Conservation (phyloP, 2,113 vertebrate species). For the Carassius gibelio region DNA sequence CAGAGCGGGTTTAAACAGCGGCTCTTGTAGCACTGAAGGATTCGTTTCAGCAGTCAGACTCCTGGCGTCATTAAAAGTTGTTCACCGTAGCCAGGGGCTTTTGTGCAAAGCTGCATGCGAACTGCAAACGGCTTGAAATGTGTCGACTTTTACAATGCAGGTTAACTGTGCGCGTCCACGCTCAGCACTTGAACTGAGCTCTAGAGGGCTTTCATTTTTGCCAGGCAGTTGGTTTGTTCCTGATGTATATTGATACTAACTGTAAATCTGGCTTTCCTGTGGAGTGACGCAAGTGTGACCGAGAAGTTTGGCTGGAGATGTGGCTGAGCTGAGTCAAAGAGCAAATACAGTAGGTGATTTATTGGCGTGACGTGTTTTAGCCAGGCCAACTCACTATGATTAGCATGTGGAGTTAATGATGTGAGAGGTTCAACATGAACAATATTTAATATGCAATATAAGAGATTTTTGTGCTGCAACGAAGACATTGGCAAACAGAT, state of each 20-base stretch:
- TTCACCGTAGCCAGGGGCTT: background rate
- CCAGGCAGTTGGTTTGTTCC: background rate
- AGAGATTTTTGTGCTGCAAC: too few relatives aligned
- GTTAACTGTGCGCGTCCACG: background rate
- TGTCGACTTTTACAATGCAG: constrained; percentile 2
- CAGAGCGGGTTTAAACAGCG: background rate
- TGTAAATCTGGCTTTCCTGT: background rate
- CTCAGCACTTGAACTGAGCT: background rate
- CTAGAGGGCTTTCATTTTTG: background rate
- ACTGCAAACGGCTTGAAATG: constrained; percentile 17
- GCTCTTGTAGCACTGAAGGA: background rate
- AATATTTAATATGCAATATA: background rate
- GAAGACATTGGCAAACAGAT: too few relatives aligned
- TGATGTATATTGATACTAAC: background rate
- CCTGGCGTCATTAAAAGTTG: constrained; percentile 14
- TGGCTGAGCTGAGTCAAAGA: background rate
- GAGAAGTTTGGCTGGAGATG: constrained; percentile 8
- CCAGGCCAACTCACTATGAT: background rate
- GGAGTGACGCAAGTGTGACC: constrained; percentile 31
- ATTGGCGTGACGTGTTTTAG: background rate
- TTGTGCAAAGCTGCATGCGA: background rate
- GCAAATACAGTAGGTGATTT: constrained; percentile 19
- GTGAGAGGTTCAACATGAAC: background rate
- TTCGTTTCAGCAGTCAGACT: constrained; percentile 31
- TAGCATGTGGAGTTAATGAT: background rate